Conservation (phyloP, 2,797 vertebrate species). For the Heliangelus exortis region DNA sequence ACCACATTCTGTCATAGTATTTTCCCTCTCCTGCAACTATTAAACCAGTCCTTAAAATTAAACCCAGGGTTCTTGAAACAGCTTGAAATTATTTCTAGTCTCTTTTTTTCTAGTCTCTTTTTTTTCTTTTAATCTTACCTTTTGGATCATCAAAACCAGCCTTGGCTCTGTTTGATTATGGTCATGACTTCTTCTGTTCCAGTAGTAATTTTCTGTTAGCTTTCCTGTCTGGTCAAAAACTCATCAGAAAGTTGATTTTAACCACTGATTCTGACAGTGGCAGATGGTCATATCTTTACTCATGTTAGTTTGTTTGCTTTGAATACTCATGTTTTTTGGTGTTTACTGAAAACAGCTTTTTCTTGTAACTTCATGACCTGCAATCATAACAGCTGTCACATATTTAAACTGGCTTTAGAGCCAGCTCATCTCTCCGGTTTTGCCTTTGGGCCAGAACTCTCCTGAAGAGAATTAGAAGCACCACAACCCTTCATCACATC, state of each 20-base stretch:
- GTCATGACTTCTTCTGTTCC: not conserved
- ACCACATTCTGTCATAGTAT: not conserved
- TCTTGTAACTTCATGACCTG: not conserved
- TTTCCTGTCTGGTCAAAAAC: not conserved
- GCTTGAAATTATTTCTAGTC: not conserved
- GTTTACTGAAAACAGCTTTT: not conserved
- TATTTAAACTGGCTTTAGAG: not conserved
- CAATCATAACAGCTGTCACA: not conserved
- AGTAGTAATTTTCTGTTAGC: not conserved
- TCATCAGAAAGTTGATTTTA: not conserved
- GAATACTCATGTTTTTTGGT: not conserved
- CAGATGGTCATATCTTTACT: not conserved
- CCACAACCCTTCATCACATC: not conserved
- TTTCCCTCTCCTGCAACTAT: not conserved
- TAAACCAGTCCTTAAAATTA: not conserved
- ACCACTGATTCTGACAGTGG: not conserved
- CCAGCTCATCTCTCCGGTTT: not conserved
- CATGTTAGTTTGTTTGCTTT: not conserved
- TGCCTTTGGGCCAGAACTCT: not conserved
- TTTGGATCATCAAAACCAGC: not conserved
- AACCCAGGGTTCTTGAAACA: not conserved
- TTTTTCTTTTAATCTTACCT: not conserved
- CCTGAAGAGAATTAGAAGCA: not conserved
- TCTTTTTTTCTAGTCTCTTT: not conserved
- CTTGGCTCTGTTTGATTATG: not conserved